Evolutionary conservation across 2,888 invertebrate species (phyloP).

Genomic region (Idaea biselata): DNA sequence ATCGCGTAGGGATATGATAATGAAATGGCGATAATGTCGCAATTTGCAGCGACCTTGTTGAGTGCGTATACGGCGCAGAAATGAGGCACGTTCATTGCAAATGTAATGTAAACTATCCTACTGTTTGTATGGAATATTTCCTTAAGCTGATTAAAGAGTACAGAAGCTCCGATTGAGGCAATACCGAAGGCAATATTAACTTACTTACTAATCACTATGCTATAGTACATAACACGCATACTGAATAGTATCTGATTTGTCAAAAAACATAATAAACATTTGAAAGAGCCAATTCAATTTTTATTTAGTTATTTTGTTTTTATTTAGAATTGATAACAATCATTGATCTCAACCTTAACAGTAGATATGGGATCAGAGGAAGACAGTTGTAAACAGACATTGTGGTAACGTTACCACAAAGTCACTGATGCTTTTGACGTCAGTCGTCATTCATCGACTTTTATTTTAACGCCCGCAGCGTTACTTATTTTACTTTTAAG

Average conservation of each 20-base stretch:
- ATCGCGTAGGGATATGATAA: constrained; percentile 15
- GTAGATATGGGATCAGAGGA: no score
- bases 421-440: no score
- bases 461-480: no score
- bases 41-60: constrained; percentile 40
- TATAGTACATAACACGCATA: neutral
- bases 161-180: neutral
- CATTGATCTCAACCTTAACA: no score
- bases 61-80: constrained; percentile 40
- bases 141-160: neutral
- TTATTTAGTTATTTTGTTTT: no score
- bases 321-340: no score
- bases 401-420: no score
- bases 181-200: neutral
- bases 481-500: no score
- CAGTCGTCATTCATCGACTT: no score
- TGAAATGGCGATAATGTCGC: constrained; percentile 28
- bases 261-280: neutral
- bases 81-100: constrained; percentile 25
- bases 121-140: neutral
- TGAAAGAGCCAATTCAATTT: no score
- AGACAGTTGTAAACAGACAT: no score
- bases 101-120: neutral
- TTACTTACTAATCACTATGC: neutral
- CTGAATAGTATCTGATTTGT: neutral